Evolutionary conservation across 2,888 invertebrate species (phyloP).

Genomic region (Lithophane semibrunnea): DNA sequence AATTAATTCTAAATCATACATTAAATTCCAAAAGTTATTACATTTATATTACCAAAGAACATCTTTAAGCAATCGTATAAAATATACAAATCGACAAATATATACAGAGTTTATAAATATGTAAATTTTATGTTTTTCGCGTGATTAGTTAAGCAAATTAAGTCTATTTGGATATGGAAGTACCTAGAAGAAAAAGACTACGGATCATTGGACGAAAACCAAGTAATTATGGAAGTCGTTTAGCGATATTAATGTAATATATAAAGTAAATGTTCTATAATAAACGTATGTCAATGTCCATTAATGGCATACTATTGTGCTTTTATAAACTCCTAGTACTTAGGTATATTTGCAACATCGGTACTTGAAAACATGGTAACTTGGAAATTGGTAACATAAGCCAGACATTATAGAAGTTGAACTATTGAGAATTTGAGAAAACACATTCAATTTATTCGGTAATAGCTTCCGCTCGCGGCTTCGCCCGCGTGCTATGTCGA

Average conservation of each 20-base stretch:
- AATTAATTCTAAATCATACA: conserved; percentile 13
- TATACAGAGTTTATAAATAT: conserved; percentile 31
- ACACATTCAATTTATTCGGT: not conserved
- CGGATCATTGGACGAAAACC: conserved; percentile 1
- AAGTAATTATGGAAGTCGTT: not conserved
- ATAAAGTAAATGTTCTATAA: not conserved
- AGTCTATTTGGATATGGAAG: conserved; percentile 13
- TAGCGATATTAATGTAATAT: not conserved
- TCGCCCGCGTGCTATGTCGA: too few species aligned
- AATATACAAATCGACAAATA: conserved; percentile 24
- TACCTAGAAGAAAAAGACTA: conserved; percentile 20
- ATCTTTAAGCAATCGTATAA: conserved; percentile 43
- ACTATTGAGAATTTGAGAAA: not conserved
- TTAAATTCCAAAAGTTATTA: conserved; percentile 43
- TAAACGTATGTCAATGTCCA: conserved; percentile 1
- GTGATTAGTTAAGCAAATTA: conserved; percentile 50
- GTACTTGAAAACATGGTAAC: not conserved
- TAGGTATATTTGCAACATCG: not conserved
- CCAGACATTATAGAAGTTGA: not conserved
- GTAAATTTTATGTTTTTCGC: conserved; percentile 45
- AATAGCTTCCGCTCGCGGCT: too few species aligned
- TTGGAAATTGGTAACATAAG: not conserved
- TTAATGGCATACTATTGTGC: not conserved
- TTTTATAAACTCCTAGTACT: conserved; percentile 1
- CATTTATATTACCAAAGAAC: conserved; percentile 35